Evolutionary conservation across 2,888 invertebrate species (phyloP).

Genomic region (Hybos culiciformis): DNA sequence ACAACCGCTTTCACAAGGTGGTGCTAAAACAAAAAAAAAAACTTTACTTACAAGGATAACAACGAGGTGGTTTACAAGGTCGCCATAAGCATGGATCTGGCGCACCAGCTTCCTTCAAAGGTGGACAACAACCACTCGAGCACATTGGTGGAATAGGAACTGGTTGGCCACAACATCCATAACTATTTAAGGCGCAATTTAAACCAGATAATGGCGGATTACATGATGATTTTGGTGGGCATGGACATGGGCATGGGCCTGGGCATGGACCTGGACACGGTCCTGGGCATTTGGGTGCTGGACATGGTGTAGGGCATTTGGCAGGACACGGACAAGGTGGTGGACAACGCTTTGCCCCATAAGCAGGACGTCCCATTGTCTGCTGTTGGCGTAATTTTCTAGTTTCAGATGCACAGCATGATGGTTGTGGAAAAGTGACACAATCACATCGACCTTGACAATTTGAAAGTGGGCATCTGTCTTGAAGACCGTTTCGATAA

Average conservation of each 20-base stretch:
- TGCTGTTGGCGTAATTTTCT: too few relatives aligned
- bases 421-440: slow-evolving; percentile 36
- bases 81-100: neutral
- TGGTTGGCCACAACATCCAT: neutral
- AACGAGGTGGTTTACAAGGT: neutral
- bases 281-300: neutral
- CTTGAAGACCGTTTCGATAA: slow-evolving; percentile 44
- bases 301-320: neutral
- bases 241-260: slow-evolving; percentile 12
- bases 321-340: neutral
- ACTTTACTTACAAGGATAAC: neutral
- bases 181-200: neutral
- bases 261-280: slow-evolving; percentile 7
- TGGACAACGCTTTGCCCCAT: too few relatives aligned
- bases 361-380: too few relatives aligned
- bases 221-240: slow-evolving; percentile 19
- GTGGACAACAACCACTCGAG: neutral
- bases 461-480: slow-evolving; percentile 41
- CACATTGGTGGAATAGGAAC: neutral
- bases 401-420: slow-evolving; percentile 37
- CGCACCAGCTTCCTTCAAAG: neutral
- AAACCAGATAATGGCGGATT: slow-evolving; percentile 17
- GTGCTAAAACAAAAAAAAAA: neutral
- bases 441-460: slow-evolving; percentile 40
- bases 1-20: too few relatives aligned